Evolutionary conservation across 2,888 invertebrate species (phyloP), one percentile per base, ranked within the genome.

Genomic region (Mesorhabditis sp.): DNA sequence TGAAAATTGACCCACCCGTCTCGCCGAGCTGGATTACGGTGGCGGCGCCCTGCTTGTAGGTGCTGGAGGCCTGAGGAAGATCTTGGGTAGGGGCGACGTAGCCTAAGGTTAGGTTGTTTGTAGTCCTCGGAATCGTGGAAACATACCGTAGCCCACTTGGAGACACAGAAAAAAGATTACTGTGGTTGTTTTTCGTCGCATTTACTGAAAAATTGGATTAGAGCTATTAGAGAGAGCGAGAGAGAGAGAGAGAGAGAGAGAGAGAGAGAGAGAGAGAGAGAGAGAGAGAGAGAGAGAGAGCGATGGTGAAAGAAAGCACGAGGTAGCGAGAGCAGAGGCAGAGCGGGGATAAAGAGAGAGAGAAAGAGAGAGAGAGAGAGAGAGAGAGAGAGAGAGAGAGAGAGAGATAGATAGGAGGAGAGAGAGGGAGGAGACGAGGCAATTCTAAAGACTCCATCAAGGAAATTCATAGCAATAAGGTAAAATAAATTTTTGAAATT

Each of bases 21-120:
- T 50, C 58, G 58, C 58, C 58, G 58, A 50, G 58, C n/a, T 50
- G 58, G n/a, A 50, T 50, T 10, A 50, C 58, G 58, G 58, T 50
- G n/a, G 58, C 58, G 58, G 58, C 58, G 58, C 58, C 58, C 10
- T 50, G 7, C n/a, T 50, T 50, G 58, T 50, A 50, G 10, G 58
- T 50, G 10, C 10, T 13, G 58, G 58, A 13, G n/a, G 10, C 58
- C 58, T 50, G 58, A 2, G 58, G 58, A 2, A 50, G 58, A 10
- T 50, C 10, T 13, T 50, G n/a, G 58, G 58, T 13, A 50, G n/a
- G 58, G n/a, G 58, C 7, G n/a, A 50, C 7, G n/a, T 10, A 50
- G n/a, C 7, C n/a, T 13, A 2, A n/a, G 28, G 28, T 28, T 28
- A 28, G 28, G 28, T 28, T 28, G 28, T 28, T 28, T 28, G 28